Conservation (phyloP, 1,140 invertebrate genomes). For the Papilio aristodemus region DNA sequence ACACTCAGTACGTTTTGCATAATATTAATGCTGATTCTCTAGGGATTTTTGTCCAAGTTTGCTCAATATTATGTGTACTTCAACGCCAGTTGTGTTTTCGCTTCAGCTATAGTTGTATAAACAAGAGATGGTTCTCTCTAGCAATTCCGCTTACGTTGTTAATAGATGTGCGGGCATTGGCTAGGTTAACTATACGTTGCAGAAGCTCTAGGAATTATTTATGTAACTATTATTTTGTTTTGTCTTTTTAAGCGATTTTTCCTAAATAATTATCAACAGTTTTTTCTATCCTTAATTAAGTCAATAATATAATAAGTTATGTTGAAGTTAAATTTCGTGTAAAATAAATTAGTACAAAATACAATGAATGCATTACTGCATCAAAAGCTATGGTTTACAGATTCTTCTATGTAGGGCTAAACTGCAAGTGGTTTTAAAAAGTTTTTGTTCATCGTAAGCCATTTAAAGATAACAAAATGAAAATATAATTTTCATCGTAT, state of each 20-base stretch:
- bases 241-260: background rate
- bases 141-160: slow-evolving; percentile 14
- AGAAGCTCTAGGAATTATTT: background rate
- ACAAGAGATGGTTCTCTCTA: background rate
- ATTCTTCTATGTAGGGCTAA: too few relatives aligned
- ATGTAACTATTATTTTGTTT: background rate
- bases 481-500: too few relatives aligned
- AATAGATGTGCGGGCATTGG: background rate
- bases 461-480: too few relatives aligned
- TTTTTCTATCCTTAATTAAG: background rate
- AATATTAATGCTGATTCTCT: background rate
- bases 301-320: too few relatives aligned
- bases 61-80: slow-evolving; percentile 8
- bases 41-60: background rate
- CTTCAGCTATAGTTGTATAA: slow-evolving; percentile 10
- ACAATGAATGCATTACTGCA: too few relatives aligned
- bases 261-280: background rate
- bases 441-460: too few relatives aligned
- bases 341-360: too few relatives aligned
- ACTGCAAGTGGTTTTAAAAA: too few relatives aligned
- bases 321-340: too few relatives aligned
- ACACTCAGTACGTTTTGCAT: background rate
- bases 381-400: too few relatives aligned
- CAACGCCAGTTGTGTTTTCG: background rate
- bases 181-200: background rate